Evolutionary conservation across 2,888 invertebrate species (phyloP).

Genomic region (Amphipoea oculea): DNA sequence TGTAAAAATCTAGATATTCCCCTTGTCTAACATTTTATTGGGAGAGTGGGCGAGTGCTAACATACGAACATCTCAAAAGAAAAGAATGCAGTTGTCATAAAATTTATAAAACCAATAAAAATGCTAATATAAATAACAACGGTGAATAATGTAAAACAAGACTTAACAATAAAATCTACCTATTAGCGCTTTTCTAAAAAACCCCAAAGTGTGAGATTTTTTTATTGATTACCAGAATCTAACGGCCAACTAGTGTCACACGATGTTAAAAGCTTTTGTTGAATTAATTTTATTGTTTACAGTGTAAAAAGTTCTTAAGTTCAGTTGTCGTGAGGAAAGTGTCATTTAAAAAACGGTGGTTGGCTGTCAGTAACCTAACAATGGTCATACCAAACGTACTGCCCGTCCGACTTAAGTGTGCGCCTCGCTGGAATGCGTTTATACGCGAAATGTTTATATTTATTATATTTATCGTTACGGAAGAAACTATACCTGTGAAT

Average conservation of each 20-base stretch:
- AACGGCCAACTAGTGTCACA: constrained; percentile 35
- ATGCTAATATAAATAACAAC: constrained; percentile 42
- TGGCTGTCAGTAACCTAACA: constrained; percentile 46
- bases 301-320: constrained; percentile 17
- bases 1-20: constrained; percentile 18
- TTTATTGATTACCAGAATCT: constrained; percentile 22
- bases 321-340: constrained; percentile 26
- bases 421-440: too few relatives aligned
- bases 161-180: constrained; percentile 30
- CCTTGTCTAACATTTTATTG: constrained; percentile 23
- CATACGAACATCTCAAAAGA: constrained; percentile 6
- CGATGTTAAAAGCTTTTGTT: background rate
- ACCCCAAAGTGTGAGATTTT: constrained; percentile 29
- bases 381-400: constrained; percentile 11
- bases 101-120: constrained; percentile 23
- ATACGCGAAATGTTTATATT: too few relatives aligned
- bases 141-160: constrained; percentile 41
- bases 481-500: too few relatives aligned
- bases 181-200: constrained; percentile 27
- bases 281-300: constrained; percentile 14
- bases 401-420: too few relatives aligned
- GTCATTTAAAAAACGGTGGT: constrained; percentile 34
- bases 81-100: constrained; percentile 40
- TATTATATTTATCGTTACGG: too few relatives aligned
- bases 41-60: constrained; percentile 12